Base-by-base conservation (phyloP, 2,888 invertebrate species). In the Dryococelus australis region DNA sequence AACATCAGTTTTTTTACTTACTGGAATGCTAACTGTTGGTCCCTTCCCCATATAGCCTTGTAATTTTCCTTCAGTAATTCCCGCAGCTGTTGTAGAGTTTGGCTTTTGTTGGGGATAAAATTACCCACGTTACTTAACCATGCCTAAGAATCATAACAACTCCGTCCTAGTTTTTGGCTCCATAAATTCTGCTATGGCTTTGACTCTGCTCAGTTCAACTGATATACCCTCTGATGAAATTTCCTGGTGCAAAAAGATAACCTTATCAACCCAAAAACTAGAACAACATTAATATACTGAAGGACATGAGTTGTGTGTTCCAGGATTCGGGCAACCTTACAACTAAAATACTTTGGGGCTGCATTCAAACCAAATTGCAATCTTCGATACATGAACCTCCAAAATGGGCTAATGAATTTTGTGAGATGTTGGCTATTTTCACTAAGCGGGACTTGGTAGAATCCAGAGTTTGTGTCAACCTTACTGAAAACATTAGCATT, bases 381-480 rank as follows among this genome's bases (percentile, higher is more conserved):
- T n/a, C 65, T 65, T 24, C 65, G 65, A 65, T 65, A 65, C 65
- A 65, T 16, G n/a, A 65, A 65, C 65, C 65, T 65, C 65, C 65
- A 8, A 65, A 65, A 65, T 16, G 24, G 65, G 65, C 12, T 65
- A 24, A 65, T 65, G n/a, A 65, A 65, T 10, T 8, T 65, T 65
- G 65, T 65, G 20, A 65, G 65, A 65, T 8, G 65, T 24, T 16
- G 65, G n/a, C 65, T 65, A 65, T n/a, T 20, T 65, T 65, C 65
- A n/a, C 24, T 65, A 65, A 65, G 65, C 16, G 65, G 65, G n/a
- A 65, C 65, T 65, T 65, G 65, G n/a, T 65, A 65, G 24, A 65
- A 65, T 65, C 65, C 65, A 8, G 65, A 65, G 65, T 65, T 65
- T 16, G 65, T 65, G n/a, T 65, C 65, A 1, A 65, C 24, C n/a